Percentiles rank a stretch among this genome's conserved stretches.
Evolutionary conservation across 2,888 invertebrate genomes (phyloP).

Genomic region (Polyploca ridens): DNA sequence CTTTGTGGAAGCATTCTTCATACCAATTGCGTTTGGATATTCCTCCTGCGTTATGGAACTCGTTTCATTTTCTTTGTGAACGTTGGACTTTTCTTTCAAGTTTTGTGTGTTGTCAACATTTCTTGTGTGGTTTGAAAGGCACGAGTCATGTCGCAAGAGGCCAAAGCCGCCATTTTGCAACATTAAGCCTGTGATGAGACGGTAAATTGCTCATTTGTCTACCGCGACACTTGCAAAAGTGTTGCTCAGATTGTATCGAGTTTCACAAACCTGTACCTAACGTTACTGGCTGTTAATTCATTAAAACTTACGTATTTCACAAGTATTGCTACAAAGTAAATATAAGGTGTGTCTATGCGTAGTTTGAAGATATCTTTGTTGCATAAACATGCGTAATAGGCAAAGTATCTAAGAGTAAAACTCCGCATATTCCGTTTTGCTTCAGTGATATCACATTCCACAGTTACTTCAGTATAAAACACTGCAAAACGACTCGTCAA

Average conservation of each 20-base stretch:
- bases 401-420: neutral
- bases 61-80: slow-evolving; percentile 8
- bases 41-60: neutral
- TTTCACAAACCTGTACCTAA: slow-evolving; percentile 17
- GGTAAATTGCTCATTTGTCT: slow-evolving; percentile 76
- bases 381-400: neutral
- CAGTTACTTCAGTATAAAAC: slow-evolving; percentile 20
- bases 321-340: slow-evolving; percentile 6
- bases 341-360: neutral
- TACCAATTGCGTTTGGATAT: slow-evolving; percentile 17
- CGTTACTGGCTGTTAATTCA: neutral
- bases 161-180: slow-evolving; percentile 61
- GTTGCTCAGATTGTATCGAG: slow-evolving; percentile 35
- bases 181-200: slow-evolving; percentile 72
- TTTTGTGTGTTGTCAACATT: slow-evolving; percentile 31
- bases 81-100: slow-evolving; percentile 27
- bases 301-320: neutral
- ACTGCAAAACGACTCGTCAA: slow-evolving; percentile 36
- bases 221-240: slow-evolving; percentile 67
- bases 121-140: slow-evolving; percentile 51
- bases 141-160: slow-evolving; percentile 58
- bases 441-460: neutral
- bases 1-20: slow-evolving; percentile 28
- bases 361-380: neutral
- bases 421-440: neutral